A percentile compares a stretch with the other conserved stretches of the same genome.
Conservation (phyloP, 2,113 vertebrate genomes). For the Numida meleagris region DNA sequence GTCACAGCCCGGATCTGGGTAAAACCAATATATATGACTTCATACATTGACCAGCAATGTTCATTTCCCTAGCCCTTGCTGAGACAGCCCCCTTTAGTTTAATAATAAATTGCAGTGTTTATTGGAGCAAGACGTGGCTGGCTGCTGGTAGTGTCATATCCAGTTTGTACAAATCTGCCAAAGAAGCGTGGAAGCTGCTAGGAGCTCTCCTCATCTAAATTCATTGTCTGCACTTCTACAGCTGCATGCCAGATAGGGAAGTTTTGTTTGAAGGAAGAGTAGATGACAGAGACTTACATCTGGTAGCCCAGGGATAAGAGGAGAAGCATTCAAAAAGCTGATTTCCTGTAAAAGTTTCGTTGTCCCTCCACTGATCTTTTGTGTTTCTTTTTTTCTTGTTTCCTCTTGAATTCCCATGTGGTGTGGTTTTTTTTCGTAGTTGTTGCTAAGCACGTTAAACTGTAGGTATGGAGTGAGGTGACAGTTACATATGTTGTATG, state of each 20-base stretch:
- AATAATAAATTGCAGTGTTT: slow-evolving; percentile 27
- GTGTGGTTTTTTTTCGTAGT: too few relatives aligned
- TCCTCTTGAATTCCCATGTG: neutral
- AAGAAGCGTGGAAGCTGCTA: slow-evolving; percentile 1
- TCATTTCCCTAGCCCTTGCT: neutral
- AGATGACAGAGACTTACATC: neutral
- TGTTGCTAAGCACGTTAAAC: neutral
- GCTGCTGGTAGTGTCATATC: slow-evolving; percentile 44
- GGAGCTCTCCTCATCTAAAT: slow-evolving; percentile 37
- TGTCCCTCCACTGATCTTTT: neutral
- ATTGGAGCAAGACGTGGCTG: slow-evolving; percentile 36
- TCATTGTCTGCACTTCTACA: neutral
- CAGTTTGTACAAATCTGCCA: slow-evolving; percentile 43
- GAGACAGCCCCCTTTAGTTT: neutral
- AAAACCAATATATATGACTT: neutral
- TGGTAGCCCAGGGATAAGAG: neutral
- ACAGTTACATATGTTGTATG: accelerated
- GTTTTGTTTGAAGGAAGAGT: neutral
- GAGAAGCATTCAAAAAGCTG: neutral
- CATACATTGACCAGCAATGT: neutral
- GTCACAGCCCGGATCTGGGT: neutral
- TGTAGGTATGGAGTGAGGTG: neutral
- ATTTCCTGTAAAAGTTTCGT: neutral
- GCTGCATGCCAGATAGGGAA: slow-evolving; percentile 16
- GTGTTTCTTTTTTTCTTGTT: neutral